Conservation (phyloP, 2,113 vertebrate species). For the Platycercus adscitus region DNA sequence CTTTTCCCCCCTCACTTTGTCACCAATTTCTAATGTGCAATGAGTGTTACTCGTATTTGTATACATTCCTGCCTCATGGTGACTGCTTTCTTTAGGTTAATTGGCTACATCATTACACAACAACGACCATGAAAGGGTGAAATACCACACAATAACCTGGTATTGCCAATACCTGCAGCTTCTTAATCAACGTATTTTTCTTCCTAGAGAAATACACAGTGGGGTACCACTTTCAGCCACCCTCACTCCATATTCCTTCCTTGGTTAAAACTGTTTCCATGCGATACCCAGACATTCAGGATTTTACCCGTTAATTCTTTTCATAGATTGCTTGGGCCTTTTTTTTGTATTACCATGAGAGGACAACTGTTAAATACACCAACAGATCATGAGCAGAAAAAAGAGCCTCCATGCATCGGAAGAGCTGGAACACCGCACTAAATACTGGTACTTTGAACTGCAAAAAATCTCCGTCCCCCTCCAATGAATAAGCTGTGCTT, state of each 20-base stretch:
- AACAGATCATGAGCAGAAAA: neutral
- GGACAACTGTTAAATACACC: neutral
- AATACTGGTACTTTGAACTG: neutral
- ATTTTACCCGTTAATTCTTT: neutral
- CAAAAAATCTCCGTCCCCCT: neutral
- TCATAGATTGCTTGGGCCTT: neutral
- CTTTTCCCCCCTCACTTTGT: neutral
- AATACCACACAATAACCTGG: neutral
- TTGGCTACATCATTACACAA: neutral
- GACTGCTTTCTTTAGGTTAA: neutral
- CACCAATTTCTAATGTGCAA: neutral
- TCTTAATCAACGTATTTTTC: neutral
- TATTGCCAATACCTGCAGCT: neutral
- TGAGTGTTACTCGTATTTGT: neutral
- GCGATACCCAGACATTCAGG: neutral
- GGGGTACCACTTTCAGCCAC: neutral
- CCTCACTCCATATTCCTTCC: neutral
- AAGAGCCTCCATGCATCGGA: neutral
- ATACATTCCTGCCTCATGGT: neutral
- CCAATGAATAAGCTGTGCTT: neutral
- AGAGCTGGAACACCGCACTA: neutral
- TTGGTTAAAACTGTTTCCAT: neutral
- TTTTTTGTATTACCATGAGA: neutral
- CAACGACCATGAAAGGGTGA: neutral
- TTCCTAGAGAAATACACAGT: neutral